phyloP scores from a whole-genome alignment of 2,113 vertebrate genomes.

The Oreochromis tanganicae region DNA sequence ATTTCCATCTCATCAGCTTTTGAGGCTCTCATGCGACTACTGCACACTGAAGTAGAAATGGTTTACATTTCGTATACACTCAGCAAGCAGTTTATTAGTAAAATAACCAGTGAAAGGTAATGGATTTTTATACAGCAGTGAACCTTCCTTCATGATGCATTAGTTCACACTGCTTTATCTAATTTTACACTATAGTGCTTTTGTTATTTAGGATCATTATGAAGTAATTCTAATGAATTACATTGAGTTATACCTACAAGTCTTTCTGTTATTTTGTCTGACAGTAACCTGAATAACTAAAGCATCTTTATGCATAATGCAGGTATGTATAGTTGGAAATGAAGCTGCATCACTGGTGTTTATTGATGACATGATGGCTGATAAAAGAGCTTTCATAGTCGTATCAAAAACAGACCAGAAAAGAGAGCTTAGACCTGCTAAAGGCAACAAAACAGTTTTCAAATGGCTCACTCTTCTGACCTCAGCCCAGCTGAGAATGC shows the following conservation, averaged over 20 bases:
- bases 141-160: background rate
- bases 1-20: background rate
- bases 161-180: background rate
- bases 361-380: background rate
- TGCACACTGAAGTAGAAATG: background rate
- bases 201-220: background rate
- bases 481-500: background rate
- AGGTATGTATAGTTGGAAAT: background rate
- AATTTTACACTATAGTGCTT: rapidly evolving
- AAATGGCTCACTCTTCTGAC: rapidly evolving
- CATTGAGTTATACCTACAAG: background rate
- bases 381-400: background rate
- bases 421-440: background rate
- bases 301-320: rapidly evolving
- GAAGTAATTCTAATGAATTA: background rate
- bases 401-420: background rate
- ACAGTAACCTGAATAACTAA: background rate
- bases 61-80: background rate
- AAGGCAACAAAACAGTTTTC: background rate
- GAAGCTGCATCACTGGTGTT: background rate
- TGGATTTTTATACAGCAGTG: rapidly evolving
- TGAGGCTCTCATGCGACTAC: background rate
- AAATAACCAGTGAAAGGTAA: background rate
- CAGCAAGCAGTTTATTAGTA: background rate
- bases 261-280: background rate